Conservation (phyloP, 2,113 vertebrate species). For the Sinocyclocheilus anshuiensis region DNA sequence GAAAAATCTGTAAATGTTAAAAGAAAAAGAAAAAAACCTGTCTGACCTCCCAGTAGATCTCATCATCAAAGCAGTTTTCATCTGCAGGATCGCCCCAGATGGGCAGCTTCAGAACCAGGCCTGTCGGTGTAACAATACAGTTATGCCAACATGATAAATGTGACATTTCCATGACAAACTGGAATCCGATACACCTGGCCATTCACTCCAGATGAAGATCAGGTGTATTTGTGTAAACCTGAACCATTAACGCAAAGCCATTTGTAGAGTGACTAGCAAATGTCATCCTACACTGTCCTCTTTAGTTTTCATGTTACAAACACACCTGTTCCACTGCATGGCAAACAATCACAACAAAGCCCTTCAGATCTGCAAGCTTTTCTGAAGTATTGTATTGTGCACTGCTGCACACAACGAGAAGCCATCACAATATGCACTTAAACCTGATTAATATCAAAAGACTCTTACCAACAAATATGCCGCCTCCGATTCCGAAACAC, state of each 20-base stretch:
- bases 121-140: conserved; percentile 66
- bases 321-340: background rate
- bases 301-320: background rate
- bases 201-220: background rate
- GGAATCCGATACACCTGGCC: background rate
- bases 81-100: conserved; percentile 88
- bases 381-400: background rate
- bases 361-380: background rate
- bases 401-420: background rate
- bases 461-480: conserved; percentile 83
- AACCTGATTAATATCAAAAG: background rate
- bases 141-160: background rate
- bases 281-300: background rate
- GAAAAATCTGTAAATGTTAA: background rate
- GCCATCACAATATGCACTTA: background rate
- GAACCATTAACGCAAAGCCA: too few species aligned
- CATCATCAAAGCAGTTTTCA: conserved; percentile 91
- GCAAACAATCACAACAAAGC: background rate
- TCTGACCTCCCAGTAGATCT: conserved; percentile 92
- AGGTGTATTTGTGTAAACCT: background rate
- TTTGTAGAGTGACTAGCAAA: background rate
- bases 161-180: background rate
- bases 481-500: conserved; percentile 86
- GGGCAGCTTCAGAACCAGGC: conserved; percentile 86
- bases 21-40: background rate